phyloP scores from a whole-genome alignment of 2,113 vertebrate species.

The Phyllostomus discolor region DNA sequence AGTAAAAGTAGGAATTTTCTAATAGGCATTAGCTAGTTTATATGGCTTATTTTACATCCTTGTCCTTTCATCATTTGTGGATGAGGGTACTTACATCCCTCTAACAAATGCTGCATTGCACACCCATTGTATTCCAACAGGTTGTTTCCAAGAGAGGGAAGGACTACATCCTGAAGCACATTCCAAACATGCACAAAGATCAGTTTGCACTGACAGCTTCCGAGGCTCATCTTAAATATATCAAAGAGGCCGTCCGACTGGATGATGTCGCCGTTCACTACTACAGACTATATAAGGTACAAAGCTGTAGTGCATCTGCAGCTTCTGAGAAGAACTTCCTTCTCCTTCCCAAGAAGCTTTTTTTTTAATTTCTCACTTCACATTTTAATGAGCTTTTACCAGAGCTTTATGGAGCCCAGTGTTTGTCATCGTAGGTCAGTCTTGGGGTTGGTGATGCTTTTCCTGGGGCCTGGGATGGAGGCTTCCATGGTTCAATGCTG shows the following conservation, averaged over 20 bases:
- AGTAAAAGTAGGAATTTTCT: conserved; percentile 13
- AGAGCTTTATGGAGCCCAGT: background rate
- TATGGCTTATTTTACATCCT: background rate
- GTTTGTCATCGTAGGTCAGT: background rate
- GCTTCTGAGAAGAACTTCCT: background rate
- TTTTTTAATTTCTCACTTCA: background rate
- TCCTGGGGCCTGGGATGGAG: background rate
- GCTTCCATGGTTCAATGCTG: background rate
- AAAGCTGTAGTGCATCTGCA: rapidly evolving
- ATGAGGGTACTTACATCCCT: background rate
- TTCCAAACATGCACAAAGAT: conserved; percentile 99
- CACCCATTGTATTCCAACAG: conserved; percentile 75
- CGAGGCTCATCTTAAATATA: conserved; percentile 96
- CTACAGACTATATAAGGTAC: conserved; percentile 96
- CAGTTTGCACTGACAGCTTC: conserved; percentile 97
- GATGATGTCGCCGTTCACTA: conserved; percentile 97
- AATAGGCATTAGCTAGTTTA: background rate
- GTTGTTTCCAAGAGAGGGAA: conserved; percentile 95
- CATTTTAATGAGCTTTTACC: background rate
- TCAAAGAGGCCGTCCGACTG: conserved; percentile 94
- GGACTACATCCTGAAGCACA: conserved; percentile 97
- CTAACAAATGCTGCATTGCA: conserved; percentile 21
- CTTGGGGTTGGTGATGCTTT: background rate
- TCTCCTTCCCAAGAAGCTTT: rapidly evolving
- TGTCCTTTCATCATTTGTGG: background rate